Percentiles rank a stretch among this genome's conserved stretches.
Conservation (phyloP, 2,888 invertebrate species). For the Pristionchus entomophagus region DNA sequence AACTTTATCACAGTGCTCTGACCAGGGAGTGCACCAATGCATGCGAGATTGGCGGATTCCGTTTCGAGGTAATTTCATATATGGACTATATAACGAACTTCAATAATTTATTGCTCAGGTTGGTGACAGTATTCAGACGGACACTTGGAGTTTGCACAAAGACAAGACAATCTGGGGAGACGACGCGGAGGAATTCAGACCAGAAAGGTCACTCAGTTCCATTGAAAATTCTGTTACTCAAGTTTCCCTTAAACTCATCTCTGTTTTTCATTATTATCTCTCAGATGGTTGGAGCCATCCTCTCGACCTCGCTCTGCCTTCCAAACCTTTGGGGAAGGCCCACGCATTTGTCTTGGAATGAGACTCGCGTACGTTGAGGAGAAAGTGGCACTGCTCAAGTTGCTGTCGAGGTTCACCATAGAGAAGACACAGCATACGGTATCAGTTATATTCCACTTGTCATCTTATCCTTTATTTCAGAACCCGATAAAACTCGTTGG, state of each 20-base stretch:
- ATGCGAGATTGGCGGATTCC: background rate
- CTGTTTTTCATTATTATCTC: background rate
- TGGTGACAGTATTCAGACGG: slow-evolving; percentile 40
- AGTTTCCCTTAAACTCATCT: background rate
- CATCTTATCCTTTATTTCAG: background rate
- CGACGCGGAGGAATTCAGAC: too few relatives aligned
- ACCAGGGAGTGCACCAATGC: background rate
- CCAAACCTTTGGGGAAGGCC: too few relatives aligned
- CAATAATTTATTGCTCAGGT: background rate
- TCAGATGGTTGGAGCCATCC: slow-evolving; percentile 50
- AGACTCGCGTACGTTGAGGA: slow-evolving; percentile 69
- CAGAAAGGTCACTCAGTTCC: background rate
- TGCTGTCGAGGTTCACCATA: slow-evolving; percentile 53
- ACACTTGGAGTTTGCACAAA: background rate
- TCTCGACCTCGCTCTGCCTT: slow-evolving; percentile 13
- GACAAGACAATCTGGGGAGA: background rate
- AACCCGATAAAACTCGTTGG: slow-evolving; percentile 29
- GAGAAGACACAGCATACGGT: background rate
- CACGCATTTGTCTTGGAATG: slow-evolving; percentile 72
- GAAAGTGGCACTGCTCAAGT: slow-evolving; percentile 63
- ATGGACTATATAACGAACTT: too few relatives aligned
- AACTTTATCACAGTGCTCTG: background rate
- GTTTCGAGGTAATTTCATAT: too few relatives aligned
- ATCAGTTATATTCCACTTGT: too few relatives aligned
- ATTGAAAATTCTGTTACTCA: background rate